These are phyloP conservation scores for Anguilla obscura DNA, from an alignment of 2,797 vertebrate species.

Conservation along the genomic window DNA sequence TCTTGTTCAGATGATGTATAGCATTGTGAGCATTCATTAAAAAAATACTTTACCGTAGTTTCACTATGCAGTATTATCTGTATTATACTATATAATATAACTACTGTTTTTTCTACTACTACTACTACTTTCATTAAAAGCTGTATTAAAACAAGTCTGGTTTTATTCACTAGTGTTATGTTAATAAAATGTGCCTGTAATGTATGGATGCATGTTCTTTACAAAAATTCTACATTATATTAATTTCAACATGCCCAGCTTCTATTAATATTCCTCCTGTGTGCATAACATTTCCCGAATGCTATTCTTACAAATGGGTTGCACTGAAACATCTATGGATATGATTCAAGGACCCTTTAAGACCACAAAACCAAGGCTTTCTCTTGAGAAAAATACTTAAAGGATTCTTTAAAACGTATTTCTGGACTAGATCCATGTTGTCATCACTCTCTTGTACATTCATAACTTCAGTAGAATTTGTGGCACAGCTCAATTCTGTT, in stretches of 20 bases:
- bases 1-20: neutral
- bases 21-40: neutral
- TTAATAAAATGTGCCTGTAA: neutral
- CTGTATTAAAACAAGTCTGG: neutral
- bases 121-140: neutral
- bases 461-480: neutral
- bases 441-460: neutral
- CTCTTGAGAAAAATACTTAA: neutral
- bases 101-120: too few species aligned
- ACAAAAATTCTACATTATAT: neutral
- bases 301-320: neutral
- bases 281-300: neutral
- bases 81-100: too few species aligned
- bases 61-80: too few species aligned
- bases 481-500: neutral
- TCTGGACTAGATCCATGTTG: neutral
- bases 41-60: neutral
- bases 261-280: neutral
- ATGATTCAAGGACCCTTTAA: constrained; percentile 43
- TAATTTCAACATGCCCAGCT: neutral
- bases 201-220: neutral
- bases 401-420: neutral
- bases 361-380: constrained; percentile 35
- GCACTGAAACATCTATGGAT: neutral
- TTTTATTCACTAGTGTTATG: neutral